A percentile compares a stretch with the other conserved stretches of the same genome.
Conservation (phyloP, 2,888 invertebrate species). For the Silvanus unidentatus region DNA sequence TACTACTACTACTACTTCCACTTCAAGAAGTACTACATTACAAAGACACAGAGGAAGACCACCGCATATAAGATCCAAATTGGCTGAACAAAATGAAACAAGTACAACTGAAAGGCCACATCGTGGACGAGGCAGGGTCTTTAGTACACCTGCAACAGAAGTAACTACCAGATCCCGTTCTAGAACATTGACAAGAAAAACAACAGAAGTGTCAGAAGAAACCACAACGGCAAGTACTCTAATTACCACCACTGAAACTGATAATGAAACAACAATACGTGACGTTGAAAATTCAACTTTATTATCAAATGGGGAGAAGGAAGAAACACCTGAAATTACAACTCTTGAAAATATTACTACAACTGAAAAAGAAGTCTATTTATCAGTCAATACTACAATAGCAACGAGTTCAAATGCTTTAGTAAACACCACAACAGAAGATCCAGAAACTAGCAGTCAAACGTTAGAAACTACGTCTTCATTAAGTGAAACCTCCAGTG, state of each 20-base stretch:
- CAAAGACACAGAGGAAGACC: conserved; percentile 1
- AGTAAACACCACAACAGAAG: conserved; percentile 3
- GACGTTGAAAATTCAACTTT: conserved; percentile 4
- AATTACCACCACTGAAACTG: background rate
- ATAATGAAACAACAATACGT: conserved; percentile 6
- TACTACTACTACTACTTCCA: background rate
- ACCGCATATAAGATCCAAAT: background rate
- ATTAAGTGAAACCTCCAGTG: background rate
- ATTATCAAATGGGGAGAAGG: no score
- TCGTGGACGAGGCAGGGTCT: background rate
- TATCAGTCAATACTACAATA: conserved; percentile 3
- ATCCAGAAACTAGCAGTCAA: background rate
- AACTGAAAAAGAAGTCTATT: conserved; percentile 3
- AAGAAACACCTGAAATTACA: background rate
- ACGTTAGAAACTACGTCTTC: conserved; percentile 2
- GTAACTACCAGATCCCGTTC: background rate
- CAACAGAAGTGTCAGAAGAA: conserved; percentile 2
- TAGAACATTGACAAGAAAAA: background rate
- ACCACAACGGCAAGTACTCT: background rate
- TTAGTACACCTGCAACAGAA: background rate
- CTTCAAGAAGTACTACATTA: background rate
- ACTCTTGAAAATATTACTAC: conserved; percentile 10
- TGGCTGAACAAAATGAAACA: background rate
- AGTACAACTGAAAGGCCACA: background rate
- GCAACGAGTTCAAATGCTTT: background rate